Evolutionary conservation across 2,113 vertebrate genomes (phyloP).

Genomic region (Scomber colias): DNA sequence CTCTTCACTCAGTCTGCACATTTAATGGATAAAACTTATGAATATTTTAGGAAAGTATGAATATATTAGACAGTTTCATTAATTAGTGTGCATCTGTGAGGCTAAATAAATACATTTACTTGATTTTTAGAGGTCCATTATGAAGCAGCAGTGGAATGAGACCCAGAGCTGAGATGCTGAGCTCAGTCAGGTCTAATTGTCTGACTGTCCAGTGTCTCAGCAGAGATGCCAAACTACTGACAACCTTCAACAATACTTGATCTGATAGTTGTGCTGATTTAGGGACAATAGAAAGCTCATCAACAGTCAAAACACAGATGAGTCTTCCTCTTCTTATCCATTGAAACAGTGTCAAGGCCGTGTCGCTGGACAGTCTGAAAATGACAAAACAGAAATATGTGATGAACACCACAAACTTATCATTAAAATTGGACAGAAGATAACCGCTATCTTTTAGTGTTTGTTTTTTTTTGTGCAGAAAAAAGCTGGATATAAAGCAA

Average conservation of each 20-base stretch:
- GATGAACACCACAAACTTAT: neutral
- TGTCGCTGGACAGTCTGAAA: slow-evolving; percentile 26
- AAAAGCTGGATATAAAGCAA: too few relatives aligned
- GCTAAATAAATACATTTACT: slow-evolving; percentile 19
- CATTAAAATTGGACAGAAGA: neutral
- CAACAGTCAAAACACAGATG: accelerated
- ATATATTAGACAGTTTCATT: accelerated
- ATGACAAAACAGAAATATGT: neutral
- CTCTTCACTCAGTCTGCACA: slow-evolving; percentile 30
- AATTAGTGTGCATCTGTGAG: neutral
- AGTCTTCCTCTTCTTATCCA: slow-evolving; percentile 39
- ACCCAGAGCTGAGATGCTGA: slow-evolving; percentile 34
- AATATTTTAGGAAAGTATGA: neutral
- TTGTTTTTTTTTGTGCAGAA: too few relatives aligned
- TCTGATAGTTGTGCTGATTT: neutral
- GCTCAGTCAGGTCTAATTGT: slow-evolving; percentile 42
- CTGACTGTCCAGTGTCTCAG: slow-evolving; percentile 42
- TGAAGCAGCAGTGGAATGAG: slow-evolving; percentile 39
- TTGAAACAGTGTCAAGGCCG: slow-evolving; percentile 9
- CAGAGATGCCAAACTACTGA: slow-evolving; percentile 38
- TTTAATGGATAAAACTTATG: accelerated
- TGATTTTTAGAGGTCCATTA: slow-evolving; percentile 40
- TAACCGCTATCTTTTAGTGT: too few relatives aligned
- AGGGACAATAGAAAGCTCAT: slow-evolving; percentile 21
- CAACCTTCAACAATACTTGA: neutral